A percentile compares a stretch with the other conserved stretches of the same genome.
phyloP scores from a whole-genome alignment of 1,140 invertebrate species.

The Watersipora subatra region DNA sequence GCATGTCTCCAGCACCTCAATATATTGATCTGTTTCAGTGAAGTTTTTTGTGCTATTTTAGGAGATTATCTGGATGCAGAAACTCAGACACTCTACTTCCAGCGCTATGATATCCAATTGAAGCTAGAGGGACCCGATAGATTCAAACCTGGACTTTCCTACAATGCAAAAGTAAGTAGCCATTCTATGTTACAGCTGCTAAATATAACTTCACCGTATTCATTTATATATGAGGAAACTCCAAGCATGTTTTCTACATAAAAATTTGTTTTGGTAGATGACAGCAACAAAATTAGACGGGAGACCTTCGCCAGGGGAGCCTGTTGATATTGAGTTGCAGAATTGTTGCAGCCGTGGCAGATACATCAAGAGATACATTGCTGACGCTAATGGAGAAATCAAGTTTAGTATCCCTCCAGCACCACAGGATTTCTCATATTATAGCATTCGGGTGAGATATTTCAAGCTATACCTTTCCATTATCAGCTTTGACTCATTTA shows the following conservation, averaged over 20 bases:
- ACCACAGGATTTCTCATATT: conserved; percentile 6
- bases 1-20: too few species aligned
- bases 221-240: too few species aligned
- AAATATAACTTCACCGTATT: too few species aligned
- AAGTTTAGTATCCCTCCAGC: conserved; percentile 13
- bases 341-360: conserved; percentile 14
- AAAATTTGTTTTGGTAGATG: conserved; percentile 17
- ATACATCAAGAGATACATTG: conserved; percentile 20
- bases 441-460: conserved; percentile 13
- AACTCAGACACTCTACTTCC: background rate
- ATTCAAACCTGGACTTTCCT: conserved; percentile 52
- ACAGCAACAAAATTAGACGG: conserved; percentile 28
- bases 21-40: too few species aligned
- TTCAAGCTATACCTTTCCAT: background rate
- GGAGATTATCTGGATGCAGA: too few species aligned
- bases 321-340: conserved; percentile 18
- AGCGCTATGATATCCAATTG: conserved; percentile 39
- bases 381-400: conserved; percentile 23
- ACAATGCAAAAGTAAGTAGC: conserved; percentile 46
- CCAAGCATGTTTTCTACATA: too few species aligned
- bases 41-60: too few species aligned
- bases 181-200: too few species aligned
- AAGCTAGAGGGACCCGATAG: conserved; percentile 44
- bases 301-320: conserved; percentile 22
- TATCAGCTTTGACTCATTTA: too few species aligned